Evolutionary conservation across 2,113 vertebrate species (phyloP), one percentile per base, ranked within the genome.

Genomic region (Petroica traversi): DNA sequence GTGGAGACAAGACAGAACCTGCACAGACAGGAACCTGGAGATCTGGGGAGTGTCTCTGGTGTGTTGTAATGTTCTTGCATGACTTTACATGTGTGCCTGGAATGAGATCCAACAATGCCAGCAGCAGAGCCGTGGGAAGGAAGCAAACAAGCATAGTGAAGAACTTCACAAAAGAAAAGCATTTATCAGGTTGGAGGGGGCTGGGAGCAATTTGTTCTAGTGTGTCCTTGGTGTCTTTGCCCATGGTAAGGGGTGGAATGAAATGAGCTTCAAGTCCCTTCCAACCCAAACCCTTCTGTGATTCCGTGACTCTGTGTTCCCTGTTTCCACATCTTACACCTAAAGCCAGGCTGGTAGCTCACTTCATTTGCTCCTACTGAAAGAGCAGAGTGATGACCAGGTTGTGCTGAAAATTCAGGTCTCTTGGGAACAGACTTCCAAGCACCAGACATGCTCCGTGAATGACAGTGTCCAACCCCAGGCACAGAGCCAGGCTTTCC

Each of bases 81-180:
- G 63, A 12, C 55, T 84, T 52, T 17, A 74, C 85, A 41, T 0
- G 1, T 24, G 9, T 41, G 19, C 5, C 63, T 36, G 48, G 69
- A 74, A 71, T 19, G 28, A 72, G 58, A 80, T 48, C 48, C 67
- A 69, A 63, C 16, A 59, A 24, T 5, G 52, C 8, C 2, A 1
- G 29, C 1, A 5, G 62, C 22, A 68, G 49, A 89, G 24, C 48
- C 10, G 5, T 33, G n/a, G 34, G 38, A 73, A 28, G 58, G 45
- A 59, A 24, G 20, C 24, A 63, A 34, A 49, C 28, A 64, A 55
- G 14, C 0, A 0, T 1, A n/a, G 36, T 51, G 58, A 83, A 84
- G 38, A 76, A 48, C 7, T 64, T 55, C 49, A 8, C 49, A 13
- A 45, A 62, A 67, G 11, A 52, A 57, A 15, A 54, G 2, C 1